Evolutionary conservation across 2,888 invertebrate species (phyloP), one percentile per base, ranked within the genome.

Genomic region (Elegia similella): DNA sequence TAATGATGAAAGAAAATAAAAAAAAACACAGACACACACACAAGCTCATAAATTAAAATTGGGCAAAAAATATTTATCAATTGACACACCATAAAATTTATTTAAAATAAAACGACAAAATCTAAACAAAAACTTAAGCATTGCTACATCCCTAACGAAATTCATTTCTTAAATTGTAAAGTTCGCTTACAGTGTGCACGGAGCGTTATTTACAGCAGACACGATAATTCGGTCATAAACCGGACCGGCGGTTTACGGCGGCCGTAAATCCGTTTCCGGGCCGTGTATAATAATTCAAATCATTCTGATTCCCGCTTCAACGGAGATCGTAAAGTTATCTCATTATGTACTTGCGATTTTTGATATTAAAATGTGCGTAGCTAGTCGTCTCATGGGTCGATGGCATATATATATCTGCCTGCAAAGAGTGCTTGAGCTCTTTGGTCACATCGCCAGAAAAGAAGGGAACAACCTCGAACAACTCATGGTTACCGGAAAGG

Each of bases 221-320:
- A 48, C 59, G 63, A 60, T 65, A 64, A 68, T 66, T 63, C 57
- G 56, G 44, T 62, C 65, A 56, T 69, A 64, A 69, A 65, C 59
- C 62, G 38, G 55, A 52, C 59, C 65, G 56, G 56, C 60, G 56
- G 65, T 75, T 73, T 74, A 74, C 62, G 60, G 60, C 62, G 58
- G 64, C 68, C 65, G 70, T 78, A 76, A 76, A 77, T 73, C 64
- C 60, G 57, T 54, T 29, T 55, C 54, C 68, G 63, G 64, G 62
- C 66, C 66, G 62, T 67, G 68, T 60, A 62, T 69, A 68, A 74
- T 73, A 73, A 74, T 73, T 78, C 72, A 75, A 68, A 72, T 67
- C 62, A 55, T 56, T 15, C 29, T 15, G 56, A 56, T 42, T 50
- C 56, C 13, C 15, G 30, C 30, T 34, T 23, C 17, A 23, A 30